phyloP scores from a whole-genome alignment of 2,888 invertebrate genomes.

The Rhingia rostrata region DNA sequence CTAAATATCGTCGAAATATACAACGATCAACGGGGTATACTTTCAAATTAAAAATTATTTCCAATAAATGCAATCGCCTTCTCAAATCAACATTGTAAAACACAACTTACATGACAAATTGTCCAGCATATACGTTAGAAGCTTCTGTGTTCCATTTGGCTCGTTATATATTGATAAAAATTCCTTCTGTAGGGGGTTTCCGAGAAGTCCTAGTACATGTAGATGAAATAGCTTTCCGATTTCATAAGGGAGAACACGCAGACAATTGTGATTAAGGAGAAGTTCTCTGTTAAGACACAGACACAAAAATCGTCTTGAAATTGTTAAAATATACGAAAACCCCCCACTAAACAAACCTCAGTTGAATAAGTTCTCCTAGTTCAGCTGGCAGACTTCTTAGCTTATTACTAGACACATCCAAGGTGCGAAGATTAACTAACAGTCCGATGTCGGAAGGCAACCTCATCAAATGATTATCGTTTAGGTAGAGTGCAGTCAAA shows the following conservation, averaged over 20 bases:
- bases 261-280: slow-evolving; percentile 95
- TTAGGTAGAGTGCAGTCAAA: slow-evolving; percentile 96
- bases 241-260: slow-evolving; percentile 97
- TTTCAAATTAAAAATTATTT: too few relatives aligned
- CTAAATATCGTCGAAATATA: too few relatives aligned
- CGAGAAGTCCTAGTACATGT: slow-evolving; percentile 94
- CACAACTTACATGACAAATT: slow-evolving; percentile 92
- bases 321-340: background rate
- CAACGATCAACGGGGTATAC: too few relatives aligned
- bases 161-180: slow-evolving; percentile 96
- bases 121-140: slow-evolving; percentile 97
- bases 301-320: slow-evolving; percentile 23
- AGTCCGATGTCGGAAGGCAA: slow-evolving; percentile 95
- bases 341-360: slow-evolving; percentile 86
- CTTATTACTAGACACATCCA: slow-evolving; percentile 98
- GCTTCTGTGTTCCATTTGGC: slow-evolving; percentile 96
- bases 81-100: slow-evolving; percentile 19
- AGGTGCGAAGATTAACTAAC: slow-evolving; percentile 91
- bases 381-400: slow-evolving; percentile 96
- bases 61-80: background rate
- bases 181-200: slow-evolving; percentile 97
- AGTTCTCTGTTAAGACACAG: slow-evolving; percentile 88
- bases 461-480: slow-evolving; percentile 96
- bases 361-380: slow-evolving; percentile 96
- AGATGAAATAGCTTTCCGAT: slow-evolving; percentile 98